A percentile compares a stretch with the other conserved stretches of the same genome.
Evolutionary conservation across 2,888 invertebrate species (phyloP).

Genomic region (Chelonus formosanus): DNA sequence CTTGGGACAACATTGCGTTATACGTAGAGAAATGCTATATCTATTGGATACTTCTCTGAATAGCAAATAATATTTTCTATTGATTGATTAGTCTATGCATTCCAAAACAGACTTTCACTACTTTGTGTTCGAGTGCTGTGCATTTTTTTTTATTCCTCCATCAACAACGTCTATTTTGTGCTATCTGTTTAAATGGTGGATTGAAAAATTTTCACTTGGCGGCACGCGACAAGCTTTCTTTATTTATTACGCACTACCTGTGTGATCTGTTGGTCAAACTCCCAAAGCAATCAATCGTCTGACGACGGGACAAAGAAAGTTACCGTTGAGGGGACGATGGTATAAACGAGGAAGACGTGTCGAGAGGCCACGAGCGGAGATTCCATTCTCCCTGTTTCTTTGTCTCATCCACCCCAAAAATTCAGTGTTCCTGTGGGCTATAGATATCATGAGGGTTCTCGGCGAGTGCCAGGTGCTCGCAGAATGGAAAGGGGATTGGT

Average conservation of each 20-base stretch:
- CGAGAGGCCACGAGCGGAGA: constrained; percentile 32
- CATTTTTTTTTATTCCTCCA: too few relatives aligned
- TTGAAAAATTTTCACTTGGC: constrained; percentile 5
- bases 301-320: constrained; percentile 37
- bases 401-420: constrained; percentile 28
- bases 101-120: too few relatives aligned
- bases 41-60: neutral
- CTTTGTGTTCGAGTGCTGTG: too few relatives aligned
- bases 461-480: constrained; percentile 39
- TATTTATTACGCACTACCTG: constrained; percentile 11
- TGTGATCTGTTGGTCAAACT: constrained; percentile 27
- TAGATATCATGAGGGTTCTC: constrained; percentile 20
- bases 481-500: constrained; percentile 35
- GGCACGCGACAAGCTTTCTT: neutral
- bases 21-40: constrained; percentile 1
- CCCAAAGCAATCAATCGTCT: constrained; percentile 26
- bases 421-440: constrained; percentile 6
- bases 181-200: too few relatives aligned
- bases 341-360: constrained; percentile 34
- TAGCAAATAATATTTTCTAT: too few relatives aligned
- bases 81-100: too few relatives aligned
- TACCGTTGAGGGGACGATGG: constrained; percentile 15
- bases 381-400: constrained; percentile 31
- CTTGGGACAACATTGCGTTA: constrained; percentile 13
- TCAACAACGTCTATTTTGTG: too few relatives aligned